Percentiles rank a stretch among this genome's conserved stretches.
phyloP scores from a whole-genome alignment of 2,113 vertebrate genomes.

The Oenanthe melanoleuca region DNA sequence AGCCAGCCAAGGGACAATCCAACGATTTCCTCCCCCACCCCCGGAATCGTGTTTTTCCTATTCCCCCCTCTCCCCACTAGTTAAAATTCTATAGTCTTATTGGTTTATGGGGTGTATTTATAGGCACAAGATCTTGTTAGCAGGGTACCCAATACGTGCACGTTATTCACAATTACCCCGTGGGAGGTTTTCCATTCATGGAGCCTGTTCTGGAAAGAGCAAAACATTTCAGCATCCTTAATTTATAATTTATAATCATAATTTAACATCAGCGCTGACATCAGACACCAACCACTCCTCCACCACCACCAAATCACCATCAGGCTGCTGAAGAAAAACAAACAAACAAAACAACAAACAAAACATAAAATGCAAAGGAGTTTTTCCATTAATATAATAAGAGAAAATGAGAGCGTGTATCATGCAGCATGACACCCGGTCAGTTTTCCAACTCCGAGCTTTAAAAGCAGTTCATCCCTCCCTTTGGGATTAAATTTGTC shows the following conservation, averaged over 20 bases:
- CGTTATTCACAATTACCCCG: not conserved
- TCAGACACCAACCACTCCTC: not conserved
- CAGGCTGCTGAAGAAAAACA: not conserved
- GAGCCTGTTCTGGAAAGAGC: not conserved
- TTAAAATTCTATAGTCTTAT: not conserved
- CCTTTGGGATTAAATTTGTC: not conserved
- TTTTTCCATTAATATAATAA: not conserved
- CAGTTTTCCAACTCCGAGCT: not conserved
- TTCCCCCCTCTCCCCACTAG: accelerated
- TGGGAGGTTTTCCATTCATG: not conserved
- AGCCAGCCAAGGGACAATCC: not conserved
- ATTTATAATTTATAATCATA: no score
- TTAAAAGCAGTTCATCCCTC: not conserved
- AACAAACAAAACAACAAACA: no score
- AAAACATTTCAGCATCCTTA: not conserved
- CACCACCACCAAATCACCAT: not conserved
- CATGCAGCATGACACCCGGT: not conserved
- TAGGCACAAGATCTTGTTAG: not conserved
- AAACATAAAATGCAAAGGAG: accelerated
- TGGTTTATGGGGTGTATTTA: not conserved
- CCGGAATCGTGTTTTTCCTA: not conserved
- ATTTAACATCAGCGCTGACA: not conserved
- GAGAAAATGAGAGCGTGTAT: not conserved
- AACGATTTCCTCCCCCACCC: not conserved
- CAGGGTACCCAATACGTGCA: no score